Evolutionary conservation across 2,113 vertebrate genomes (phyloP), one percentile per base, ranked within the genome.

Genomic region (Pungitius pungitius): DNA sequence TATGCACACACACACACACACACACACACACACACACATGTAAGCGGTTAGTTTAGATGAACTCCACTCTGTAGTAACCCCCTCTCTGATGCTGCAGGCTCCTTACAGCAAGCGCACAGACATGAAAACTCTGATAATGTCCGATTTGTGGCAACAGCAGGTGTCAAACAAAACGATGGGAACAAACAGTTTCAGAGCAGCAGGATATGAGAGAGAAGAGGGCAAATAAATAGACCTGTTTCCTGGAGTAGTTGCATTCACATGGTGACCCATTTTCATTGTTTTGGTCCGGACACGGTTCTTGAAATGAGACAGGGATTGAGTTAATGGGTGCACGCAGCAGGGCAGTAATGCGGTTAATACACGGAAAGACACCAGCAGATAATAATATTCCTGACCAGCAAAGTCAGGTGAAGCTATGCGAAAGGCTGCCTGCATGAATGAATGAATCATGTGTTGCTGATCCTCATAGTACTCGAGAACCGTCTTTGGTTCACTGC

Each of bases 201-300:
- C 64, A 72, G 83, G 69, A 81, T 79, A 61, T 69, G 65, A 81
- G 71, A 55, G 27, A 70, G 56, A 60, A 72, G 61, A 67, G 0
- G 33, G n/a, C 14, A 74, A 57, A 77, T 54, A n/a, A 63, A 78
- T 49, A 61, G 52, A 76, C n/a, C 35, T 1, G 7, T 73, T 82
- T 82, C 86, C 81, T 80, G 65, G 22, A 62, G 65, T 57, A 33
- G 73, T 75, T 77, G 43, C 56, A 35, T 39, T 27, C 75, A 66
- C n/a, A 47, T 2, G 24, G 27, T 75, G 80, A 77, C 74, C 73
- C 75, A 59, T 62, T 54, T 20, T 66, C 74, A 66, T 83, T 81
- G 76, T 78, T 69, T 62, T 18, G 24, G 47, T 60, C 37, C 4
- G 8, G 27, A 22, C 15, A 0, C 35, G 43, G 45, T 20, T 42